Conservation (phyloP, 2,113 vertebrate genomes). For the Poeciliopsis retropinna region DNA sequence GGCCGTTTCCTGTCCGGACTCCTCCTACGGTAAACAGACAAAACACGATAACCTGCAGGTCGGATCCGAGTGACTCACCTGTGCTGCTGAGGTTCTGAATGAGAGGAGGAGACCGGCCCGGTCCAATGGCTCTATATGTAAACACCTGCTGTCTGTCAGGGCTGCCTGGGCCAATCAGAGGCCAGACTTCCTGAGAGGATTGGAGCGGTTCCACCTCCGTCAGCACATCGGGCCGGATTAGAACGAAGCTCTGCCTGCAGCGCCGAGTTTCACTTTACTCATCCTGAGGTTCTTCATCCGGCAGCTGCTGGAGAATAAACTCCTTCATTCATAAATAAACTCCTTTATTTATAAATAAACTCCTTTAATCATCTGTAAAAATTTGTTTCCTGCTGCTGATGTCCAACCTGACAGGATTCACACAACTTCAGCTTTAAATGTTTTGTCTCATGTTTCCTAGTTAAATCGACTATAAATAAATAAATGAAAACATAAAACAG, state of each 20-base stretch:
- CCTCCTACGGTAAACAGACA: neutral
- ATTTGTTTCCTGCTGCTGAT: no score
- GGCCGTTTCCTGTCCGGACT: no score
- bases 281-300: no score
- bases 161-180: slow-evolving; percentile 63
- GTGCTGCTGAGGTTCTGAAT: slow-evolving; percentile 22
- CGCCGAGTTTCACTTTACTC: neutral
- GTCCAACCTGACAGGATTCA: neutral
- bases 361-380: no score
- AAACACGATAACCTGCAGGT: neutral
- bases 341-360: no score
- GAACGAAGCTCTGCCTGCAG: slow-evolving; percentile 1
- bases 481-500: no score
- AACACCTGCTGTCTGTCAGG: slow-evolving; percentile 36
- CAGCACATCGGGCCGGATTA: slow-evolving; percentile 72
- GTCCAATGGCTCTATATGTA: slow-evolving; percentile 56
- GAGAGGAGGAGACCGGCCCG: slow-evolving; percentile 1
- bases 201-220: slow-evolving; percentile 69
- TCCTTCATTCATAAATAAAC: no score
- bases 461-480: neutral
- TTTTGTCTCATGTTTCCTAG: neutral
- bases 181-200: slow-evolving; percentile 72
- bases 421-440: neutral
- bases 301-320: no score
- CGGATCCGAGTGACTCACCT: slow-evolving; percentile 52